These are phyloP conservation scores for Atethmia centrago DNA, from an alignment of 2,888 invertebrate species.

Conservation along the genomic window DNA sequence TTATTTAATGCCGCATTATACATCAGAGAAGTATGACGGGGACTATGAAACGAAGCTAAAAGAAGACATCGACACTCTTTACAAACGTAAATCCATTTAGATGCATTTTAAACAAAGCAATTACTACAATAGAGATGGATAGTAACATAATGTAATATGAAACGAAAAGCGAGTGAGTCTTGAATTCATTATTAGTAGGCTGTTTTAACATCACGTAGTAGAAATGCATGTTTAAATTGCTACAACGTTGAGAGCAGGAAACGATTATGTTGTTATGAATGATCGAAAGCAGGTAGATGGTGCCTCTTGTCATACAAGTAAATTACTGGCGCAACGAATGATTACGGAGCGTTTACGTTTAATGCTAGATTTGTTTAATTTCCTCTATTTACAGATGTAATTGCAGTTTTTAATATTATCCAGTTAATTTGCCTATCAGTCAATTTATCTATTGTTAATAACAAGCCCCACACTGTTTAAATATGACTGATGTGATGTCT, in stretches of 20 bases:
- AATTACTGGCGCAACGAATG: conserved; percentile 35
- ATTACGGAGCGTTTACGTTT: conserved; percentile 36
- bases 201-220: conserved; percentile 53
- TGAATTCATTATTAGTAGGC: conserved; percentile 50
- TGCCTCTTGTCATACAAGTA: conserved; percentile 57
- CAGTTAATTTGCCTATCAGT: neutral
- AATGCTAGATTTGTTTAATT: conserved; percentile 34
- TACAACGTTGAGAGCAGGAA: conserved; percentile 55
- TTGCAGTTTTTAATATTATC: conserved; percentile 5
- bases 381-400: conserved; percentile 21
- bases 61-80: conserved; percentile 46
- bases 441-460: neutral
- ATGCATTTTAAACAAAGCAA: conserved; percentile 44
- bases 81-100: conserved; percentile 34
- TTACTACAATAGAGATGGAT: conserved; percentile 43
- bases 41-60: conserved; percentile 25
- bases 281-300: conserved; percentile 27
- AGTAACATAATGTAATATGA: conserved; percentile 49
- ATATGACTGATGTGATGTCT: neutral
- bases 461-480: neutral
- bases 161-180: conserved; percentile 34
- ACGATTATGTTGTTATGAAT: conserved; percentile 59
- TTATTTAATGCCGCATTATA: neutral
- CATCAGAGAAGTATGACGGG: neutral
- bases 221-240: conserved; percentile 53